Base-by-base conservation (phyloP, 2,113 vertebrate genomes). In the Leptodactylus fuscus region DNA sequence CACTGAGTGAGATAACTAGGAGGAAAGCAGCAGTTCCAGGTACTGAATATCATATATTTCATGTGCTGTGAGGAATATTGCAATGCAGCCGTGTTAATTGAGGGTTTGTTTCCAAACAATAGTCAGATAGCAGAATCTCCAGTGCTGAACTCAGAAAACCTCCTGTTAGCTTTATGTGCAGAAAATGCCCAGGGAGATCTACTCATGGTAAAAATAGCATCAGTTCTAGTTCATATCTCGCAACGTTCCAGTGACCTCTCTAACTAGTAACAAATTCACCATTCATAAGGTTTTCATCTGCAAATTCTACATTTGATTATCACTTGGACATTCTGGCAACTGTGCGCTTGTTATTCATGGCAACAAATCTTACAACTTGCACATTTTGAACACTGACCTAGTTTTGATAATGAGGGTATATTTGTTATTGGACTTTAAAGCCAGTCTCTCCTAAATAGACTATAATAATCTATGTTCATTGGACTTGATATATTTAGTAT, bases 151-250 rank as follows among this genome's bases (percentile, higher is more conserved):
- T 89, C 88, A 89, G 90, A 91, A 83, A 86, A 90, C 86, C 87
- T 90, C 89, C 83, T 67, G 92, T 88, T 84, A 88, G 81, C 67
- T 92, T 75, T 60, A 87, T 90, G 82, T 82, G 87, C 89, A 88
- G 48, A 75, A 90, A 75, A 86, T 89, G 88, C 76, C 82, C 87
- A 77, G 49, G 81, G 85, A 88, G 13, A 89, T 90, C 65, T 91
- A 88, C 81, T 51, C 79, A 32, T 87, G 36, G 82, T 90, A 90
- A 92, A 90, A 91, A 89, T 93, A 91, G 76, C 87, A 85, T 88
- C 62, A 71, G 69, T 89, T 90, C 69, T 85, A 91, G 83, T 85
- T 86, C 87, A 91, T 73, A 91, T 85, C 62, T 83, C 81, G 78
- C 84, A 86, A 87, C 87, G 85, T 88, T 89, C 89, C 55, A 90